Percentiles rank a stretch among this genome's conserved stretches.
Evolutionary conservation across 1,140 invertebrate species (phyloP).

Genomic region (Lepidurus apus): DNA sequence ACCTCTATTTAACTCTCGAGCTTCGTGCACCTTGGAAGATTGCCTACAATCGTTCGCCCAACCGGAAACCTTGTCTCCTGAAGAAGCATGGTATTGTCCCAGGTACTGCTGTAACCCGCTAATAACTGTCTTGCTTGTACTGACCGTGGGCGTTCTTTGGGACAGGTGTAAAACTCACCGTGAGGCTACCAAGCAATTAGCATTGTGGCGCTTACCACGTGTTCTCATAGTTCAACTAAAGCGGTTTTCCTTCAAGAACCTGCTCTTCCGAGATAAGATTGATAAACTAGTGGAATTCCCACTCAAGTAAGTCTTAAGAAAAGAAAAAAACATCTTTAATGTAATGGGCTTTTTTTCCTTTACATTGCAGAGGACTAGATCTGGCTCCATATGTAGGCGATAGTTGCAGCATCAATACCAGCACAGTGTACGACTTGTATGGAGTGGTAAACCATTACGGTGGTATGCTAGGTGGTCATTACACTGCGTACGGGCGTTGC

Average conservation of each 20-base stretch:
- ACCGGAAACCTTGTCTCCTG: slow-evolving; percentile 50
- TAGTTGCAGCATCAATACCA: slow-evolving; percentile 36
- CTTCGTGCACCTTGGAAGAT: slow-evolving; percentile 46
- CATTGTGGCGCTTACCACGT: slow-evolving; percentile 45
- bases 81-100: slow-evolving; percentile 50
- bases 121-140: slow-evolving; percentile 15
- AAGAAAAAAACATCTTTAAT: neutral
- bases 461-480: slow-evolving; percentile 50
- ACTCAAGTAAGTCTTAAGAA: slow-evolving; percentile 39
- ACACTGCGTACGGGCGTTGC: slow-evolving; percentile 49
- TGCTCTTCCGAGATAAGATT: slow-evolving; percentile 49
- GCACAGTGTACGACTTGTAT: slow-evolving; percentile 50
- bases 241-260: slow-evolving; percentile 46
- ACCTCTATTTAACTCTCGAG: slow-evolving; percentile 32
- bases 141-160: neutral
- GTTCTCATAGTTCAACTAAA: slow-evolving; percentile 49
- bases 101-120: slow-evolving; percentile 25
- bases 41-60: slow-evolving; percentile 53
- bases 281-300: slow-evolving; percentile 51
- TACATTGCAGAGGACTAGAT: slow-evolving; percentile 45
- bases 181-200: slow-evolving; percentile 48
- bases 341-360: neutral
- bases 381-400: slow-evolving; percentile 43
- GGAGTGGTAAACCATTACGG: slow-evolving; percentile 52
- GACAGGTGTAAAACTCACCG: slow-evolving; percentile 45